Evolutionary conservation across 2,888 invertebrate species (phyloP), one percentile per base, ranked within the genome.

Genomic region (Blera fallax): DNA sequence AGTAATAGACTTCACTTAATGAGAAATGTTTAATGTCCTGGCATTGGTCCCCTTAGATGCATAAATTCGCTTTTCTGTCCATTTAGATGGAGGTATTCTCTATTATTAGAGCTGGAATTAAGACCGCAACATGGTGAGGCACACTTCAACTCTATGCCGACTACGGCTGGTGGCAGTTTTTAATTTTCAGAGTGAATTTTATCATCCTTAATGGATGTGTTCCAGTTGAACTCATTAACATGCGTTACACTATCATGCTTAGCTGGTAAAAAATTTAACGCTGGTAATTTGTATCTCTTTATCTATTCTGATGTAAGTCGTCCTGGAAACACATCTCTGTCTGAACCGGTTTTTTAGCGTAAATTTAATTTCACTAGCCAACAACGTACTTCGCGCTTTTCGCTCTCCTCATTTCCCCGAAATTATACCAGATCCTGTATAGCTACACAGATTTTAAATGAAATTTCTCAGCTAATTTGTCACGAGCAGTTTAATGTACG

Each of bases 401-500:
- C 24, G 1, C 29, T 29, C 56, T n/a, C n/a, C 40, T 56, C 11
- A 27, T 16, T 24, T 24, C 43, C 34, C 37, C 37, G 8, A 16
- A 45, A 16, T 45, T 29, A 14, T 21, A 16, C 27, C 21, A n/a
- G 34, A 52, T 16, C 27, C 27, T 52, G 50, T 18, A 16, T 27
- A n/a, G n/a, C n/a, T n/a, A 48, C 52, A 62, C 24, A 43, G 24
- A 50, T 60, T 78, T 62, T 62, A 70, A 78, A 60, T 70, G 78
- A 62, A 60, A 70, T 69, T 70, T 69, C 62, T 29, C 45, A 62
- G 78, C 69, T 78, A 78, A 78, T 70, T 78, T 70, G 78, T 78
- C 78, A 78, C 77, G 69, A 77, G 58, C 69, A 43, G 60, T 69
- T 60, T 34, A 76, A 54, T 56, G 32, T 60, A 62, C 21, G 40